A percentile compares a stretch with the other conserved stretches of the same genome.
phyloP scores from a whole-genome alignment of 1,140 invertebrate genomes.

The Calycopis cecrops region DNA sequence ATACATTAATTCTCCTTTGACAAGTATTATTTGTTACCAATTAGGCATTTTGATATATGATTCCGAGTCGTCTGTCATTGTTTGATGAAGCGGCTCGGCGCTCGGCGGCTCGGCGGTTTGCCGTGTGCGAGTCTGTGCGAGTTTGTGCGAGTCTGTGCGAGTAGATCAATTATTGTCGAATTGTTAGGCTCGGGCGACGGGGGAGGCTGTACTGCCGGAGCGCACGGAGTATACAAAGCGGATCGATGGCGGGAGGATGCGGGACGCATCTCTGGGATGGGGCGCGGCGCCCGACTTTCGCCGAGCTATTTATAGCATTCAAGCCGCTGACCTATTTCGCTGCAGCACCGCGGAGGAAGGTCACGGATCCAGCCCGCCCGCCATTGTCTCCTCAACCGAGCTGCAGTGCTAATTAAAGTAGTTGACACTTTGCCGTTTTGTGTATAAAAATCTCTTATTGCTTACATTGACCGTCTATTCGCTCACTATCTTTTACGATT shows the following conservation, averaged over 20 bases:
- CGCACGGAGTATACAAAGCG: conserved; percentile 27
- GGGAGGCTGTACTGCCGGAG: conserved; percentile 18
- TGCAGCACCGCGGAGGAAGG: conserved; percentile 68
- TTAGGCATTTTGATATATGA: conserved; percentile 2
- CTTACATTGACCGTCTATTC: conserved; percentile 29
- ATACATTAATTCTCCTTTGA: neutral
- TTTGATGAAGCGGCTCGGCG: conserved; percentile 5
- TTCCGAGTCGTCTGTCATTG: neutral
- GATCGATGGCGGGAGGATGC: conserved; percentile 56
- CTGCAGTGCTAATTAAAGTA: conserved; percentile 72
- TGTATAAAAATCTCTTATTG: conserved; percentile 45
- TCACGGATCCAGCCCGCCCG: conserved; percentile 68
- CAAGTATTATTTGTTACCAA: conserved; percentile 2
- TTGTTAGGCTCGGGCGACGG: conserved; percentile 35
- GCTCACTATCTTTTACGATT: neutral
- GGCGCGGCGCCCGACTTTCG: conserved; percentile 66
- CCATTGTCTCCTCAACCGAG: conserved; percentile 68
- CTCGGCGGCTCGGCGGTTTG: conserved; percentile 13
- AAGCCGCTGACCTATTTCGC: conserved; percentile 72
- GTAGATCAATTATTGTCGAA: conserved; percentile 48
- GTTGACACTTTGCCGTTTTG: conserved; percentile 62
- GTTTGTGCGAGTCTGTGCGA: too few relatives aligned
- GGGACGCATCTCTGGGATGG: conserved; percentile 45
- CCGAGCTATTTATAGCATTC: conserved; percentile 72
- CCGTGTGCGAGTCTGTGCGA: too few relatives aligned